Conservation (phyloP, 2,797 vertebrate species). For the Astyanax mexicanus region DNA sequence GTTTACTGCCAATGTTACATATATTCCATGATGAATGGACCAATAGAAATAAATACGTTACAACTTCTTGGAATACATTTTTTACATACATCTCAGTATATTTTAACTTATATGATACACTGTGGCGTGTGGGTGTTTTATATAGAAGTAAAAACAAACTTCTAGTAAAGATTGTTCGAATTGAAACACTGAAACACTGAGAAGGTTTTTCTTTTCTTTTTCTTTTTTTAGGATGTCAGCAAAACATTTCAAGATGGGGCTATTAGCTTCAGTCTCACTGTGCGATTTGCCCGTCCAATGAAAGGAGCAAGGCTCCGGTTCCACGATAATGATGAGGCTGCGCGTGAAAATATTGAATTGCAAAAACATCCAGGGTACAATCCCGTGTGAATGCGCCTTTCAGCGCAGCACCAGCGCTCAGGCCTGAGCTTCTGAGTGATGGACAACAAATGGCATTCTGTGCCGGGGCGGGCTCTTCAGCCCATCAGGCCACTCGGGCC, state of each 20-base stretch:
- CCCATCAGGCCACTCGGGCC: conserved; percentile 64
- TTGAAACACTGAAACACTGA: conserved; percentile 68
- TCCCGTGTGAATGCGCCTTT: conserved; percentile 92
- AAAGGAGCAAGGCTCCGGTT: conserved; percentile 90
- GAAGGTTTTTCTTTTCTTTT: conserved; percentile 50
- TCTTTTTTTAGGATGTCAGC: conserved; percentile 67
- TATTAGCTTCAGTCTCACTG: conserved; percentile 79
- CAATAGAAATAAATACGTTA: too few species aligned
- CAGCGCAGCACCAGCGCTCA: conserved; percentile 80
- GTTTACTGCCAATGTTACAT: too few species aligned
- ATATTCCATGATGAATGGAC: too few species aligned
- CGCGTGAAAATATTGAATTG: conserved; percentile 99
- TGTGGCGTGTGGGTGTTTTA: conserved; percentile 31
- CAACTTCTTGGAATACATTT: too few species aligned
- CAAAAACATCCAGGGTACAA: conserved; percentile 92
- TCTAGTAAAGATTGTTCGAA: conserved; percentile 70
- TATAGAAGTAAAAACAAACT: conserved; percentile 50
- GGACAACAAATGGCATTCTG: conserved; percentile 92
- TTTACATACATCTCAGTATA: too few species aligned
- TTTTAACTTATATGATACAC: too few species aligned
- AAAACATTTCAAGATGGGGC: conserved; percentile 86
- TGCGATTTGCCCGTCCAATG: conserved; percentile 66
- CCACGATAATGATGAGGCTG: conserved; percentile 94
- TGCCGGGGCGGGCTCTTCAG: conserved; percentile 64
- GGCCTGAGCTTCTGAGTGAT: conserved; percentile 88